These are phyloP conservation scores for Antrozous pallidus DNA, from an alignment of 2,797 vertebrate genomes.

Conservation along the genomic window DNA sequence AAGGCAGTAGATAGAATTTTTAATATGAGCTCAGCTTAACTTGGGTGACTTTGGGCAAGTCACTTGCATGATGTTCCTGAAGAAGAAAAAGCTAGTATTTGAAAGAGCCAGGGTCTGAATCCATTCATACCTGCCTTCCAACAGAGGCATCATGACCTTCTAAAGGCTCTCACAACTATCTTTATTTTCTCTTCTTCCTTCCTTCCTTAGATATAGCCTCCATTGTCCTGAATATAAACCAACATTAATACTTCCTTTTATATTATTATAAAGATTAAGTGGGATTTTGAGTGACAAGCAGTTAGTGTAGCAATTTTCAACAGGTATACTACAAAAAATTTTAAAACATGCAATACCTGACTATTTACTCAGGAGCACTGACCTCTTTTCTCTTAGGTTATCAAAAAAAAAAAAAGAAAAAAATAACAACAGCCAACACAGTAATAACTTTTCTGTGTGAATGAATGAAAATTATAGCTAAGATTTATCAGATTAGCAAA, in stretches of 20 bases:
- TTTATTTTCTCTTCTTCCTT: not conserved
- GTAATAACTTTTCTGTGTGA: not conserved
- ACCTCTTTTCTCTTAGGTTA: not conserved
- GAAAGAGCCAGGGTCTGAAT: not conserved
- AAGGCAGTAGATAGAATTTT: not conserved
- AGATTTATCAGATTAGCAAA: not conserved
- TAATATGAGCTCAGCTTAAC: not conserved
- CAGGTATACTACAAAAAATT: not conserved
- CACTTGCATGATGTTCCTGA: not conserved
- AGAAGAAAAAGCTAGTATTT: not conserved
- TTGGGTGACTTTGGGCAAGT: not conserved
- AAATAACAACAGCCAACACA: not conserved
- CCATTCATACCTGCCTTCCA: rapidly evolving
- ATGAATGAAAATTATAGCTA: not conserved
- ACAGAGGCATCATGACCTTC: not conserved
- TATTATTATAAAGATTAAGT: not conserved
- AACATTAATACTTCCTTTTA: not conserved
- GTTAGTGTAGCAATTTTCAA: not conserved
- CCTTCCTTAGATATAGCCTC: not conserved
- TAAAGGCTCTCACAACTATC: not conserved
- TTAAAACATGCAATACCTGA: not conserved
- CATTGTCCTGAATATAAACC: not conserved
- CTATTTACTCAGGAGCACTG: not conserved
- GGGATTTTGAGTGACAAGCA: not conserved
- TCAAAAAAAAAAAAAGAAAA: not conserved